Percentiles rank a stretch among this genome's conserved stretches.
Evolutionary conservation across 2,113 vertebrate genomes (phyloP).

Genomic region (Haliaeetus leucogaster): DNA sequence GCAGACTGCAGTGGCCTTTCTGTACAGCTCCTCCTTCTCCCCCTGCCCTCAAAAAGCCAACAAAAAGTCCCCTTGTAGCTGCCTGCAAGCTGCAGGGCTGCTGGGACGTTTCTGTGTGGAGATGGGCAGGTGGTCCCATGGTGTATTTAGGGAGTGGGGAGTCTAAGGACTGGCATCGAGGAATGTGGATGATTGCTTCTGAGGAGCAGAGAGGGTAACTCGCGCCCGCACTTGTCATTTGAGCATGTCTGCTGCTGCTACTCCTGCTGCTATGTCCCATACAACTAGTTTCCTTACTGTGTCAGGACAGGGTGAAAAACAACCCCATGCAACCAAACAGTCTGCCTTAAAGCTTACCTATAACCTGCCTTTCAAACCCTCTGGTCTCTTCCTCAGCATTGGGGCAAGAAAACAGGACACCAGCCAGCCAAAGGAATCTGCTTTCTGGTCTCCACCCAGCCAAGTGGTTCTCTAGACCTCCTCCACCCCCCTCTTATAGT

Average conservation of each 20-base stretch:
- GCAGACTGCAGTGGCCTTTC: conserved; percentile 53
- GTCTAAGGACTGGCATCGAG: conserved; percentile 39
- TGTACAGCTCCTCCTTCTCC: conserved; percentile 39
- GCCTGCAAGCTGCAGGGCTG: background rate
- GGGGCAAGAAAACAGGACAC: conserved; percentile 56
- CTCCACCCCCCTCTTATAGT: background rate
- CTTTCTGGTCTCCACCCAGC: conserved; percentile 20
- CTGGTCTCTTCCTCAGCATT: conserved; percentile 56
- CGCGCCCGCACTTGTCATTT: conserved; percentile 66
- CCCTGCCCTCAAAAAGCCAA: background rate
- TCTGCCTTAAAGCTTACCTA: conserved; percentile 87
- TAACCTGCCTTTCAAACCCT: conserved; percentile 69
- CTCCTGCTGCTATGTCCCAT: conserved; percentile 85
- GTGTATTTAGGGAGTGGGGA: background rate
- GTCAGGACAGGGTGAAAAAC: conserved; percentile 75
- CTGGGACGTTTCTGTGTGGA: background rate
- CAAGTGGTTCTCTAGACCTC: background rate
- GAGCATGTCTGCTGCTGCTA: conserved; percentile 86
- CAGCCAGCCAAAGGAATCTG: conserved; percentile 49
- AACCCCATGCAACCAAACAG: conserved; percentile 76
- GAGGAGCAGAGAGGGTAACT: conserved; percentile 49
- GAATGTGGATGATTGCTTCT: conserved; percentile 43
- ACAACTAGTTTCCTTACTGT: conserved; percentile 71
- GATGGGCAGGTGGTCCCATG: background rate
- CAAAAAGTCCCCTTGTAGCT: background rate